These are phyloP conservation scores for Charina bottae DNA, from an alignment of 2,113 vertebrate genomes.

Conservation along the genomic window DNA sequence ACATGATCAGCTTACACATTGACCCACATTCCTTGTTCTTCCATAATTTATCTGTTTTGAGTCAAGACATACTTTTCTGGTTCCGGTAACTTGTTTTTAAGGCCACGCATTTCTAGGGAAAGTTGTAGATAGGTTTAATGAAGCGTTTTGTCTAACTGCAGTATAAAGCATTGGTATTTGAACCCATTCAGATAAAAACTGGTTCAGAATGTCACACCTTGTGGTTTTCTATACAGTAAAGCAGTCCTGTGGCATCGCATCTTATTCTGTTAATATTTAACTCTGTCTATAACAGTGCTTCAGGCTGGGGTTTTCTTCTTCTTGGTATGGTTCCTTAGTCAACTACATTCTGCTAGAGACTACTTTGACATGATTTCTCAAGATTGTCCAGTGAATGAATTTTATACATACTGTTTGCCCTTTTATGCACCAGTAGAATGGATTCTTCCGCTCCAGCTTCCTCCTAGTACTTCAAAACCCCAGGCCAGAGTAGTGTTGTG, in stretches of 20 bases:
- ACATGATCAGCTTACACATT: constrained; percentile 69
- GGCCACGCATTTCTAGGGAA: constrained; percentile 72
- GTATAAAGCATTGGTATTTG: constrained; percentile 73
- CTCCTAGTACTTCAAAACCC: not conserved
- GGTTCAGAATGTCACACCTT: constrained; percentile 65
- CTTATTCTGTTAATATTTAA: constrained; percentile 44
- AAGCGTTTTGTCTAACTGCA: constrained; percentile 76
- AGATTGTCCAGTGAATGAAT: not conserved
- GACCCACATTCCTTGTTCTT: constrained; percentile 64
- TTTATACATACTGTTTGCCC: not conserved
- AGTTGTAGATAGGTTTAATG: constrained; percentile 71
- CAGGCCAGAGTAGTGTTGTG: not conserved
- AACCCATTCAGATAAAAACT: constrained; percentile 69
- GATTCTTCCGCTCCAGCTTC: not conserved
- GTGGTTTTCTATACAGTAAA: constrained; percentile 62
- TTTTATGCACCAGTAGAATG: not conserved
- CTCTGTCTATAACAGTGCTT: constrained; percentile 53
- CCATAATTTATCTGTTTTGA: not conserved
- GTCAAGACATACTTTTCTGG: constrained; percentile 58
- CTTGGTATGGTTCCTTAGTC: constrained; percentile 45
- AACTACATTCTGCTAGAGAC: not conserved
- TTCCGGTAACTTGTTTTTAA: constrained; percentile 45
- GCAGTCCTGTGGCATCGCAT: constrained; percentile 52
- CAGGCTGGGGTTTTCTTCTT: constrained; percentile 55
- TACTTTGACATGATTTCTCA: constrained; percentile 37